Evolutionary conservation across 2,113 vertebrate genomes (phyloP).

Genomic region (Paradisaea rubra): DNA sequence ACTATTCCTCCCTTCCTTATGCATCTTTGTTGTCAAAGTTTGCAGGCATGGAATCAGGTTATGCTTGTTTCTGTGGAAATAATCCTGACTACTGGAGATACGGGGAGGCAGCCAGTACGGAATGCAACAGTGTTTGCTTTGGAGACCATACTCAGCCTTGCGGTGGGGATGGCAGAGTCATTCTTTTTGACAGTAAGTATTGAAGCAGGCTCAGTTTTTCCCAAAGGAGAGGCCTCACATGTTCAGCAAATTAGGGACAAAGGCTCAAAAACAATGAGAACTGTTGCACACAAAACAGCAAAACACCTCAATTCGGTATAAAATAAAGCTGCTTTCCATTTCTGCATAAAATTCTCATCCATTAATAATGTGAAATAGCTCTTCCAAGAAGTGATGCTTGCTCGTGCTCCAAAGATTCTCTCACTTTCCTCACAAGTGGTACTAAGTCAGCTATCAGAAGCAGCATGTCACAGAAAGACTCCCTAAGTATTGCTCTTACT

Average conservation of each 20-base stretch:
- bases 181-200: slow-evolving; percentile 93
- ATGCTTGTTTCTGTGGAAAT: slow-evolving; percentile 95
- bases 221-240: slow-evolving; percentile 13
- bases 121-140: slow-evolving; percentile 96
- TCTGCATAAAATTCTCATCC: background rate
- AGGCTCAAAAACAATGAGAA: background rate
- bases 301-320: background rate
- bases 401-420: background rate
- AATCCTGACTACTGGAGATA: slow-evolving; percentile 85
- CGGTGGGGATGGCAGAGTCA: slow-evolving; percentile 93
- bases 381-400: background rate
- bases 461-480: background rate
- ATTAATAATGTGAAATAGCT: background rate
- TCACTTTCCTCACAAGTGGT: background rate
- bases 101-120: slow-evolving; percentile 83
- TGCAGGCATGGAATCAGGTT: slow-evolving; percentile 95
- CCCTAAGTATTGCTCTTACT: background rate
- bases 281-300: background rate
- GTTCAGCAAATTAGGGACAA: background rate
- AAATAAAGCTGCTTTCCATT: background rate
- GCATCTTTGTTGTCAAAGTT: slow-evolving; percentile 76
- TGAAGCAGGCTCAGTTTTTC: background rate
- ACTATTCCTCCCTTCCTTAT: background rate
- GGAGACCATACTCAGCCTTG: slow-evolving; percentile 95
- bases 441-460: background rate